Conservation (phyloP, 2,888 invertebrate species). For the Sinodicranocentrus sp. region DNA sequence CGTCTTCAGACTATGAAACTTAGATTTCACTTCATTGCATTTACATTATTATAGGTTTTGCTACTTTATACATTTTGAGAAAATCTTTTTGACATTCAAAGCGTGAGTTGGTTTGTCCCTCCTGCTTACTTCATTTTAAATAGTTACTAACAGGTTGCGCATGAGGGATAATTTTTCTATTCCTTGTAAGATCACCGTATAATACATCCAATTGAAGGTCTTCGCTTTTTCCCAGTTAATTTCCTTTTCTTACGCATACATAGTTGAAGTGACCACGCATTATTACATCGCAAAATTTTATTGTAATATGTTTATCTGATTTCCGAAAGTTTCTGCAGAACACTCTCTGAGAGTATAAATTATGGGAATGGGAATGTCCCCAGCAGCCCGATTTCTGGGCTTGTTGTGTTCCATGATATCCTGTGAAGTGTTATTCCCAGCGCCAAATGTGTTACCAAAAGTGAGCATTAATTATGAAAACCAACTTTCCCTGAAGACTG, state of each 20-base stretch:
- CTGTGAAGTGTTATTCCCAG: constrained; percentile 65
- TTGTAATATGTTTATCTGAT: too few species aligned
- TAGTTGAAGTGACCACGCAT: background rate
- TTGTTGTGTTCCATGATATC: constrained; percentile 65
- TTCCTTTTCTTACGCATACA: background rate
- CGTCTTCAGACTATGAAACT: too few species aligned
- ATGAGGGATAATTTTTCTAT: too few species aligned
- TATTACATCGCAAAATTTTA: too few species aligned
- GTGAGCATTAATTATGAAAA: constrained; percentile 61
- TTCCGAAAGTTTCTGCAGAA: too few species aligned
- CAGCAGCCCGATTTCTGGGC: constrained; percentile 53
- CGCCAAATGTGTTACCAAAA: constrained; percentile 61
- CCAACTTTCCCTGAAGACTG: constrained; percentile 56
- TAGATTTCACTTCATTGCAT: constrained; percentile 19
- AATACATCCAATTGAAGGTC: too few species aligned
- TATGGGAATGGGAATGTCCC: constrained; percentile 55
- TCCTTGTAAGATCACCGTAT: too few species aligned
- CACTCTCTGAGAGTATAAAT: background rate
- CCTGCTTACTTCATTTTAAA: too few species aligned
- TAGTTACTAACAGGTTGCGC: too few species aligned
- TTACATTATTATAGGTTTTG: constrained; percentile 3
- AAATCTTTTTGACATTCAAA: background rate
- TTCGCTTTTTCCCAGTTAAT: too few species aligned
- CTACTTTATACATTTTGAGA: background rate
- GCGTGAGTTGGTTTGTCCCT: background rate